These are phyloP conservation scores for Sarotherodon lohbergeri DNA, from an alignment of 2,113 vertebrate genomes.

Conservation along the genomic window DNA sequence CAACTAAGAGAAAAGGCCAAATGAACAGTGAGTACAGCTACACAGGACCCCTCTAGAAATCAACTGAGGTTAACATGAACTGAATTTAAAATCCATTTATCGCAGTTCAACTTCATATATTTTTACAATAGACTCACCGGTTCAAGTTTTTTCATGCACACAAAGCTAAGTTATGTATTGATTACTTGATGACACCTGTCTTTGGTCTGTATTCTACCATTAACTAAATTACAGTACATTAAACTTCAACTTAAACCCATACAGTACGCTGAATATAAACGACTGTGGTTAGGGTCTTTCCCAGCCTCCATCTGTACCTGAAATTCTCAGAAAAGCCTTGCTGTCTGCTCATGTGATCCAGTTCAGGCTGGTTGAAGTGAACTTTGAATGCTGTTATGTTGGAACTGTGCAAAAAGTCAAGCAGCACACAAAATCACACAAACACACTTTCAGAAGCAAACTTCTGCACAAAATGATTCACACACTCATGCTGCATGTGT, in stretches of 20 bases:
- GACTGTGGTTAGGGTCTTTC: neutral
- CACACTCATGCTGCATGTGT: neutral
- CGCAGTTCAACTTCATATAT: neutral
- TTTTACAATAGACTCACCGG: neutral
- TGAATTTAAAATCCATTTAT: neutral
- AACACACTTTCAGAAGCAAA: neutral
- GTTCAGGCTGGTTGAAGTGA: neutral
- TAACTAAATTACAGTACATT: neutral
- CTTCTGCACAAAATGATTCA: neutral
- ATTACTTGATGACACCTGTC: neutral
- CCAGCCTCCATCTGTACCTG: neutral
- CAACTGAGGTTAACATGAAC: neutral
- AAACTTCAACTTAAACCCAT: neutral
- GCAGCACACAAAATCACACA: neutral
- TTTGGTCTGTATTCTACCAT: neutral
- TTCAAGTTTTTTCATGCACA: neutral
- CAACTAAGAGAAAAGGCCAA: neutral
- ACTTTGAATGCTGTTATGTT: slow-evolving; percentile 38
- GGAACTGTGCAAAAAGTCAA: slow-evolving; percentile 40
- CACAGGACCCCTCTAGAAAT: neutral
- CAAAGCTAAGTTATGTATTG: neutral
- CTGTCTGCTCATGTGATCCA: neutral
- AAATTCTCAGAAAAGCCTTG: neutral
- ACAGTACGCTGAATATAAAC: neutral
- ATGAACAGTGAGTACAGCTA: neutral